Conservation (phyloP, 2,113 vertebrate genomes). For the Hemibagrus wyckioides region DNA sequence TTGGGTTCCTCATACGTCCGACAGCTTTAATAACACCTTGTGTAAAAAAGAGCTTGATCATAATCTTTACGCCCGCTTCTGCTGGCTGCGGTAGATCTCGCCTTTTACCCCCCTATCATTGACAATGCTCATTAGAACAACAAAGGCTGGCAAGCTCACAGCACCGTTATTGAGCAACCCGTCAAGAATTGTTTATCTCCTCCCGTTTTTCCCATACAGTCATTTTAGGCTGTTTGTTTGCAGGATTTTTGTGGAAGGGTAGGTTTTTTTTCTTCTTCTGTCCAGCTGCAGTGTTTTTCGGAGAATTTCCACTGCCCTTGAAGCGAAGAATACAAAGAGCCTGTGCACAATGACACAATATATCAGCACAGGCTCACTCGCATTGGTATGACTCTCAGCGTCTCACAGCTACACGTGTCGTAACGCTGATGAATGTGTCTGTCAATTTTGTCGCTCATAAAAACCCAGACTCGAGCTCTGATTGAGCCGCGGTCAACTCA, state of each 20-base stretch:
- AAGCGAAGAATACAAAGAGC: background rate
- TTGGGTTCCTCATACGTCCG: background rate
- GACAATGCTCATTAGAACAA: constrained; percentile 6
- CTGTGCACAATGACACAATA: constrained; percentile 13
- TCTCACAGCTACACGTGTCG: background rate
- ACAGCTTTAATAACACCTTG: background rate
- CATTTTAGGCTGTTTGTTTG: background rate
- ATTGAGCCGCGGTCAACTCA: constrained; percentile 25
- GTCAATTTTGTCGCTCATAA: constrained; percentile 20
- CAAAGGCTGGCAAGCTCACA: constrained; percentile 6
- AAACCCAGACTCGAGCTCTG: constrained; percentile 3
- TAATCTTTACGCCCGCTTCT: background rate
- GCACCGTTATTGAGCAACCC: background rate
- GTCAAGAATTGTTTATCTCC: constrained; percentile 9
- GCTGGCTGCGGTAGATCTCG: constrained; percentile 1
- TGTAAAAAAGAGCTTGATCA: background rate
- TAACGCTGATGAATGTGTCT: constrained; percentile 36
- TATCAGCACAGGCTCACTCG: constrained; percentile 2
- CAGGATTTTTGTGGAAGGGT: background rate
- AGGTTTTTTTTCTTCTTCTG: no score
- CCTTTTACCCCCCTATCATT: background rate
- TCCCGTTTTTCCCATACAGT: background rate
- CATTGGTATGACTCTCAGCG: constrained; percentile 36
- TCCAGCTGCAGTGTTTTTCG: background rate
- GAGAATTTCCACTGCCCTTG: constrained; percentile 25